Evolutionary conservation across 2,113 vertebrate species (phyloP), one percentile per base, ranked within the genome.

Genomic region (Charina bottae): DNA sequence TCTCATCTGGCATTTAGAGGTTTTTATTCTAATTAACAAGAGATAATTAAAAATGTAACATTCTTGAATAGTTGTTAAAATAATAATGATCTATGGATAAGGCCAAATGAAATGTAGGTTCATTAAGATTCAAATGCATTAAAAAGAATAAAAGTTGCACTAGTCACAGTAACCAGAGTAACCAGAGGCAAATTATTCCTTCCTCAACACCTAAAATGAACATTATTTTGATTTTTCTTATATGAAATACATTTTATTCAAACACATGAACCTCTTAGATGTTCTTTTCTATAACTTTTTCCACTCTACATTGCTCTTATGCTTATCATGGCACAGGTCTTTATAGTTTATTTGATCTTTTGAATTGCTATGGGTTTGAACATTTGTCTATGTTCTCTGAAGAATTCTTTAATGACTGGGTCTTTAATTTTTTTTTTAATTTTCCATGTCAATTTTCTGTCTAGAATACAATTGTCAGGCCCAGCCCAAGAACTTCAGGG

Each of bases 101-200:
- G 85, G 88, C 90, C 89, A 96, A 94, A 93, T 68, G 93, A 91
- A 97, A 95, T 90, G 92, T 95, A 94, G 94, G 86, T 88, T 93
- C 84, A 90, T 95, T 95, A 96, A 93, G 56, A 55, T 7, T 96
- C 93, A 92, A 3, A 5, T 37, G 83, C 72, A 64, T 93, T 95
- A 95, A 95, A 0, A 1, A 95, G 85, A 92, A 90, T 92, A 24
- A 95, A 93, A 58, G 87, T 92, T 85, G 94, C 21, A 68, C 0
- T 1, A 87, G 42, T 17, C 49, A 93, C 24, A 91, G 54, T 28
- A 88, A 62, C 56, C 58, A 88, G 37, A 88, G 37, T 68, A 68
- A 68, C 28, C 33, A 78, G n/a, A 87, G 58, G 49, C 12, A 54
- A 92, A 37, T 23, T 1, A n/a, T 42, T 7, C 4, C 23, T 26